phyloP scores from a whole-genome alignment of 2,888 invertebrate species.

The Griposia aprilina region DNA sequence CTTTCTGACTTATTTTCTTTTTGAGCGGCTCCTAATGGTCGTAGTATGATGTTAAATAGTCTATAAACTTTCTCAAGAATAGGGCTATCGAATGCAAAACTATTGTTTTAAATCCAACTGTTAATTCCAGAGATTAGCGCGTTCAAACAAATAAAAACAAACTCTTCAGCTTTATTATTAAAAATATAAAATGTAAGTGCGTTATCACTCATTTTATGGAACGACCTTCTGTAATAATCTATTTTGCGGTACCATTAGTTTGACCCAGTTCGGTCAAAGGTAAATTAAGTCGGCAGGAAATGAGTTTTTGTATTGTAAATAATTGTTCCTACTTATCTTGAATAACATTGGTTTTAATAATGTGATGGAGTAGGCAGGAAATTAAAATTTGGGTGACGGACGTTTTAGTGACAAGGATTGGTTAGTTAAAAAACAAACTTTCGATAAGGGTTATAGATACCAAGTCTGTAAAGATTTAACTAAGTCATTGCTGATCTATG shows the following conservation, averaged over 20 bases:
- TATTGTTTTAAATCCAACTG: no score
- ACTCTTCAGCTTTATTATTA: no score
- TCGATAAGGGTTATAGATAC: background rate
- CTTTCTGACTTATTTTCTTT: no score
- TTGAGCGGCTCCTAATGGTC: no score
- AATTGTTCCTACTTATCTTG: slow-evolving; percentile 52
- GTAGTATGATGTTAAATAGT: no score
- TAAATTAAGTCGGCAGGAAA: slow-evolving; percentile 60
- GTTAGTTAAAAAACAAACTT: background rate
- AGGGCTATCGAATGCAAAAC: no score
- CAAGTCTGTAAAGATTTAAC: background rate
- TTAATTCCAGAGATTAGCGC: no score
- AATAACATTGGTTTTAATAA: slow-evolving; percentile 44
- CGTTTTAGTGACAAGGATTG: slow-evolving; percentile 24
- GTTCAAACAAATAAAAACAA: no score
- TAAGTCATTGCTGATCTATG: background rate
- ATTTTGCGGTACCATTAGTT: slow-evolving; percentile 19
- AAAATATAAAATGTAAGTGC: background rate
- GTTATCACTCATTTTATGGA: background rate
- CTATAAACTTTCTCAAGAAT: no score
- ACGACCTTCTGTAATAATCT: background rate
- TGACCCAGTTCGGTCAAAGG: slow-evolving; percentile 55
- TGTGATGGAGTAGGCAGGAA: slow-evolving; percentile 38
- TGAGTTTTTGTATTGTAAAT: slow-evolving; percentile 56
- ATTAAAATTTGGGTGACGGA: slow-evolving; percentile 35